Evolutionary conservation across 2,113 vertebrate species (phyloP), one percentile per base, ranked within the genome.

Genomic region (Stigmatopora argus): DNA sequence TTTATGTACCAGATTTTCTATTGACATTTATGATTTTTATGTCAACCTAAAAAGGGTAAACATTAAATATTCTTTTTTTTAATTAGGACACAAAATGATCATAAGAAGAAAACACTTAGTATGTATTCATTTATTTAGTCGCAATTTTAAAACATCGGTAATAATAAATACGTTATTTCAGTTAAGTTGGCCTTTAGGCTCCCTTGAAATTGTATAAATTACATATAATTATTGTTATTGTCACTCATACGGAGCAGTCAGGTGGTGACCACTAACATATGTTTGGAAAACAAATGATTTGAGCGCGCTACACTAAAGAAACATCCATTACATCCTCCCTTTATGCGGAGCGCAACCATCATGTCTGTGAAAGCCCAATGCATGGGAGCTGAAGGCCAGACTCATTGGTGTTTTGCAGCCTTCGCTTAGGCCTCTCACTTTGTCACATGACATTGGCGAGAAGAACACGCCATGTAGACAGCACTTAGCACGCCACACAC

Each of bases 381-480:
- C 41, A 38, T 75, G 69, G 34, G 69, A 59, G 64, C 85, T 83
- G 82, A 75, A 85, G 86, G 90, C 81, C 87, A 65, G 57, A 88
- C 90, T 92, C 89, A 90, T 91, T 87, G 84, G 41, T 71, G 88
- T 93, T 94, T 94, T 93, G 93, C 94, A 94, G 94, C 92, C 92
- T 92, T 90, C 90, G 85, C 89, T 91, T 86, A 79, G 83, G 88
- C 87, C 79, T 56, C 23, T 51, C 1, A 14, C 73, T 65, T 74
- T 75, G 70, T 78, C 55, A 69, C 67, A 64, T 73, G 63, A 72
- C 72, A 69, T 13, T 51, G 46, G 61, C 62, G 72, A 64, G 72
- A 75, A 80, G 61, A 14, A 3, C 79, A 89, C 90, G 87, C 85
- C 84, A 86, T 91, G 89, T 91, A 88, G 74, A 81, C 67, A 8